These are phyloP conservation scores for Trachymyrmex cornetzi DNA, from an alignment of 1,140 invertebrate species.

Conservation along the genomic window DNA sequence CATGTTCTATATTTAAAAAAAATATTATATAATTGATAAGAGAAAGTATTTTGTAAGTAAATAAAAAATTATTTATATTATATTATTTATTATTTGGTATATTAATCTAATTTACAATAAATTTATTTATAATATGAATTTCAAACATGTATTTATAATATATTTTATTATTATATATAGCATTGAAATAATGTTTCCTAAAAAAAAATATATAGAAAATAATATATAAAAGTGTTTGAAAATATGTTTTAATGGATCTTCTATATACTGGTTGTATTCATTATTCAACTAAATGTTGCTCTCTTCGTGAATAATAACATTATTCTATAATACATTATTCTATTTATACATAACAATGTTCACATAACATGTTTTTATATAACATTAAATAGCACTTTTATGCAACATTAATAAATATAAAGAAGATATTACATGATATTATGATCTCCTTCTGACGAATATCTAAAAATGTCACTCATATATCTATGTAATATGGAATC, in stretches of 20 bases:
- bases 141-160: background rate
- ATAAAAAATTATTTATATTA: background rate
- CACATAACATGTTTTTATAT: background rate
- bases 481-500: background rate
- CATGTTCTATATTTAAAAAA: background rate
- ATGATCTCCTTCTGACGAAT: background rate
- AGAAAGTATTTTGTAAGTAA: background rate
- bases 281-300: background rate
- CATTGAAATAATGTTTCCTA: background rate
- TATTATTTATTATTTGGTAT: background rate
- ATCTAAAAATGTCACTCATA: background rate
- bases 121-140: background rate
- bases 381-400: background rate
- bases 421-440: background rate
- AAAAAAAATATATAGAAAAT: constrained; percentile 2
- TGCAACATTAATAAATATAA: background rate
- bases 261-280: background rate
- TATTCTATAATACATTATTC: background rate
- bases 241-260: background rate
- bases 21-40: background rate
- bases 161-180: background rate
- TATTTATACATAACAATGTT: background rate
- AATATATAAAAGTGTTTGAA: background rate
- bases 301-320: background rate
- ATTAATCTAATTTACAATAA: background rate